Evolutionary conservation across 2,888 invertebrate species (phyloP).

Genomic region (Pheosia gnoma): DNA sequence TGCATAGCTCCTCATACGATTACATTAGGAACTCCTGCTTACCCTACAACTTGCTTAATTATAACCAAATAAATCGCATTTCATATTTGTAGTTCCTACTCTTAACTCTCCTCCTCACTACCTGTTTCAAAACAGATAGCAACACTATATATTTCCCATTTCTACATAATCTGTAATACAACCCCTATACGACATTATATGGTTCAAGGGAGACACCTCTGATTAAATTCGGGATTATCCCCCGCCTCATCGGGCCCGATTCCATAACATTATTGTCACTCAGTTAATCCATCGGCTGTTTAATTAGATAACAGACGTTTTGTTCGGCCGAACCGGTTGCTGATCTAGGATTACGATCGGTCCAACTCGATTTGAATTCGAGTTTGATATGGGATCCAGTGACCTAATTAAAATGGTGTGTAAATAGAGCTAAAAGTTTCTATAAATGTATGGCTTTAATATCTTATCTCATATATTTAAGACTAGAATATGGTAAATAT

Average conservation of each 20-base stretch:
- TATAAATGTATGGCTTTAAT: too few species aligned
- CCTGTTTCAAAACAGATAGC: not conserved
- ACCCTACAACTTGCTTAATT: too few species aligned
- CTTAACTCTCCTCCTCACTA: not conserved
- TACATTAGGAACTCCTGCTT: too few species aligned
- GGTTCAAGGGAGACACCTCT: conserved; percentile 61
- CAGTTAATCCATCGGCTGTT: conserved; percentile 74
- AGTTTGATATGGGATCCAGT: not conserved
- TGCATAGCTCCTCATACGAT: too few species aligned
- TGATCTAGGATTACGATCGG: conserved; percentile 5
- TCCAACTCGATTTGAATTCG: conserved; percentile 6
- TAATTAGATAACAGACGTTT: conserved; percentile 66
- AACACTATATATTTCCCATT: not conserved
- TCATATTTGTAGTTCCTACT: not conserved
- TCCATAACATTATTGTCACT: conserved; percentile 80
- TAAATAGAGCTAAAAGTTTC: not conserved
- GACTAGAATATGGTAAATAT: too few species aligned
- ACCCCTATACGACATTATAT: conserved; percentile 45
- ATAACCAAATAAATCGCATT: too few species aligned
- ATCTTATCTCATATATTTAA: too few species aligned
- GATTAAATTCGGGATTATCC: conserved; percentile 80
- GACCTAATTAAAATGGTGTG: not conserved
- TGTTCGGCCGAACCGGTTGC: conserved; percentile 18
- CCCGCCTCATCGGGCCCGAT: conserved; percentile 55
- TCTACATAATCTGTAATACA: conserved; percentile 11